Percentiles rank a stretch among this genome's conserved stretches.
Evolutionary conservation across 2,888 invertebrate species (phyloP).

Genomic region (Ectemnius continuus): DNA sequence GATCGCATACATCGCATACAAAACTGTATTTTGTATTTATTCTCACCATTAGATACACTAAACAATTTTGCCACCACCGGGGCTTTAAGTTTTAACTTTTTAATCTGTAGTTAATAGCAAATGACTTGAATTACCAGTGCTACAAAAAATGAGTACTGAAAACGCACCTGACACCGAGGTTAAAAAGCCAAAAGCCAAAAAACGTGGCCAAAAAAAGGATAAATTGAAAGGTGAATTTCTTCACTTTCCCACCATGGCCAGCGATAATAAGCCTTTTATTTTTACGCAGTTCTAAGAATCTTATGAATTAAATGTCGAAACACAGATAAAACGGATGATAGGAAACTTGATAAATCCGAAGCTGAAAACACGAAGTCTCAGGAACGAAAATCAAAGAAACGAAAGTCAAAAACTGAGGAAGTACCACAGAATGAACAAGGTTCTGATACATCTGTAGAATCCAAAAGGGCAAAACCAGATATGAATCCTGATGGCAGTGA

Average conservation of each 20-base stretch:
- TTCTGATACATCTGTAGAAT: slow-evolving; percentile 12
- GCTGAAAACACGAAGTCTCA: slow-evolving; percentile 9
- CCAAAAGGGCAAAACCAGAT: slow-evolving; percentile 16
- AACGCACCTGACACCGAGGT: slow-evolving; percentile 35
- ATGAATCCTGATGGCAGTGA: neutral
- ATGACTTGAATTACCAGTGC: no score
- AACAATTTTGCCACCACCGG: no score
- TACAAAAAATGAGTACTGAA: slow-evolving; percentile 37
- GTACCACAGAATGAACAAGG: slow-evolving; percentile 52
- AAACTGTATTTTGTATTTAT: no score
- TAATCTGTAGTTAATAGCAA: no score
- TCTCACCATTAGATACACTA: no score
- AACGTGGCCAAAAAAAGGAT: slow-evolving; percentile 34
- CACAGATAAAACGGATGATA: slow-evolving; percentile 10
- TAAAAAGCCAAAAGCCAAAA: slow-evolving; percentile 43
- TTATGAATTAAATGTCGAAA: slow-evolving; percentile 8
- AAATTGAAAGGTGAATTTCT: slow-evolving; percentile 34
- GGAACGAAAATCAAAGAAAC: slow-evolving; percentile 24
- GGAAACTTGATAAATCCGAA: slow-evolving; percentile 6
- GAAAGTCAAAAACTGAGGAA: slow-evolving; percentile 22
- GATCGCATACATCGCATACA: no score
- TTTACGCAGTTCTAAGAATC: slow-evolving; percentile 7
- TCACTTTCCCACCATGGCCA: neutral
- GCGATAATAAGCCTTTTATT: neutral
- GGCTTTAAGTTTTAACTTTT: no score